These are phyloP conservation scores for Ophion ellenae DNA, from an alignment of 2,888 invertebrate genomes.

Conservation along the genomic window DNA sequence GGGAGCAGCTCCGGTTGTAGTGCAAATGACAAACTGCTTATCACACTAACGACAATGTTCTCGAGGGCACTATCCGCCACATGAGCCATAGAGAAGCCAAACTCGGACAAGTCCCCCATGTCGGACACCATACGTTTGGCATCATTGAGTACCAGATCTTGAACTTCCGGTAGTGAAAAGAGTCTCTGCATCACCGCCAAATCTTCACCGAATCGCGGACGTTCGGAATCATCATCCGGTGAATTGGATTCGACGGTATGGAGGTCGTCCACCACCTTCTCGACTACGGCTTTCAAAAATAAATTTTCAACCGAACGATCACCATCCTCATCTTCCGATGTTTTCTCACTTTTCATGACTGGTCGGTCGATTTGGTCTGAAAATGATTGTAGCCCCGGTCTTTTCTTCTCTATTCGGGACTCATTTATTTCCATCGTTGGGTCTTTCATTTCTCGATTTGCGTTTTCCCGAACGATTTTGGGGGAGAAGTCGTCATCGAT, in stretches of 20 bases:
- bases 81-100: neutral
- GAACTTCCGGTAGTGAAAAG: slow-evolving; percentile 71
- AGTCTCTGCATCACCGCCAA: slow-evolving; percentile 72
- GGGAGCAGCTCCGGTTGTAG: slow-evolving; percentile 8
- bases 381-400: neutral
- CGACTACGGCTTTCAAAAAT: slow-evolving; percentile 69
- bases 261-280: slow-evolving; percentile 74
- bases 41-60: slow-evolving; percentile 45
- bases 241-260: slow-evolving; percentile 60
- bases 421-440: neutral
- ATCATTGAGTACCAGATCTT: slow-evolving; percentile 69
- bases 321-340: neutral
- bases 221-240: neutral
- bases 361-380: neutral
- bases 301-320: slow-evolving; percentile 52
- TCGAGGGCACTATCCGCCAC: neutral
- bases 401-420: neutral
- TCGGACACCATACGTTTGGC: slow-evolving; percentile 67
- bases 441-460: neutral
- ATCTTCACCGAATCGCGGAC: slow-evolving; percentile 43
- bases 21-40: neutral
- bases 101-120: slow-evolving; percentile 29
- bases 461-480: neutral
- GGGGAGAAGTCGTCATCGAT: neutral
- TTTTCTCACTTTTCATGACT: neutral